phyloP scores from a whole-genome alignment of 2,797 vertebrate genomes.

The Onychomys arenicola region DNA sequence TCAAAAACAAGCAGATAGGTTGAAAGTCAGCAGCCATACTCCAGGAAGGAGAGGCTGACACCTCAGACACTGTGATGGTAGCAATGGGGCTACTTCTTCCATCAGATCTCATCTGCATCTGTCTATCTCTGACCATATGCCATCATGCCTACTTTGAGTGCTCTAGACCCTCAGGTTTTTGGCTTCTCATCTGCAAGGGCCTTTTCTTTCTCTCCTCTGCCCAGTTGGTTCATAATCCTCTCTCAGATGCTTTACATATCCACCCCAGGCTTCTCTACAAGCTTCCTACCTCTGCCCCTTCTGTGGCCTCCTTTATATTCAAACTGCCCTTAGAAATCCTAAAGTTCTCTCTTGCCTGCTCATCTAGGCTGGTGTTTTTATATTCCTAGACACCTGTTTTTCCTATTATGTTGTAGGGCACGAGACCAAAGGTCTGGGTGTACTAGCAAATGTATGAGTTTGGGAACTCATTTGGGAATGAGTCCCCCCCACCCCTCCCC shows the following conservation, averaged over 20 bases:
- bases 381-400: background rate
- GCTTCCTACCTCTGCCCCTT: background rate
- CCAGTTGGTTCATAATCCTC: background rate
- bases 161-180: background rate
- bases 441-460: background rate
- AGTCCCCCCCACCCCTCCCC: background rate
- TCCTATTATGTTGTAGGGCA: background rate
- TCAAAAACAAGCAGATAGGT: background rate
- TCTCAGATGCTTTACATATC: background rate
- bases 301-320: background rate
- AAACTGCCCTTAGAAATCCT: too few species aligned
- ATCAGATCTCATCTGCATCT: background rate
- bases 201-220: background rate
- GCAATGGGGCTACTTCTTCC: background rate
- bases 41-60: too few species aligned
- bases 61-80: fast-evolving
- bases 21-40: background rate
- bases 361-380: background rate
- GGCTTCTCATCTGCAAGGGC: background rate
- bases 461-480: background rate
- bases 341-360: background rate
- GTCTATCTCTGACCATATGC: background rate
- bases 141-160: fast-evolving
- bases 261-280: background rate
- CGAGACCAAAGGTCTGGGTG: background rate